Base-by-base conservation (phyloP, 2,888 invertebrate species). In the Lasioglossum zephyrum region DNA sequence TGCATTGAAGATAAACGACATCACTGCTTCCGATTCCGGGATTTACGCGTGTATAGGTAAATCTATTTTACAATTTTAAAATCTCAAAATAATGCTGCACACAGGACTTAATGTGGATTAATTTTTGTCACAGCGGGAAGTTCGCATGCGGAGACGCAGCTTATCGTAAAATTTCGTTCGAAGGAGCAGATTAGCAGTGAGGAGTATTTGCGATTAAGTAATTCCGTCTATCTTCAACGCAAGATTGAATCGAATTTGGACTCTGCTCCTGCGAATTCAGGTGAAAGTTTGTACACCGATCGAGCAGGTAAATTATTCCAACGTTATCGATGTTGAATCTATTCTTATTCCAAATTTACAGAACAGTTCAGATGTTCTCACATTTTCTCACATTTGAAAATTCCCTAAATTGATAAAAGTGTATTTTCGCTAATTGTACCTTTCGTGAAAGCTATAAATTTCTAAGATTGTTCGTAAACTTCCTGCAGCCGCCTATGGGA, bases 1-100 rank as follows among this genome's bases (percentile, higher is more conserved):
- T 22, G 98, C 98, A 44, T 96, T 99, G 26, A 97, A 98, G 84
- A 98, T 99, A 84, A 96, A 97, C 82, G 97, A 97, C 73, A 97
- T 99, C 9, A 97, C 97, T 0, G 97, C 97, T 90, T 96, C 97
- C 4, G 99, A 99, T 95, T 97, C 97, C 79, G 99, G 98, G 2
- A 96, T 97, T 6, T 99, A 98, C 94, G 97, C 98, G 0, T 99
- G 99, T 93, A 96, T 97, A 76, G 98, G 96, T 96, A 94, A 94
- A 94, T 31, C 31, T 76, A 13, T 26, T 16, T 31, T 6, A 16
- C 6, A 16, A 26, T 16, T 63, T 18, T 63, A 0, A 63, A 16
- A 31, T 26, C 31, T 16, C 6, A 6, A 63, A 31, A 1, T 13
- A 13, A 31, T 26, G 60, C 1, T 26, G 60, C 26, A 4, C 0